A percentile compares a stretch with the other conserved stretches of the same genome.
Conservation (phyloP, 2,113 vertebrate species). For the Tupaia chinensis region DNA sequence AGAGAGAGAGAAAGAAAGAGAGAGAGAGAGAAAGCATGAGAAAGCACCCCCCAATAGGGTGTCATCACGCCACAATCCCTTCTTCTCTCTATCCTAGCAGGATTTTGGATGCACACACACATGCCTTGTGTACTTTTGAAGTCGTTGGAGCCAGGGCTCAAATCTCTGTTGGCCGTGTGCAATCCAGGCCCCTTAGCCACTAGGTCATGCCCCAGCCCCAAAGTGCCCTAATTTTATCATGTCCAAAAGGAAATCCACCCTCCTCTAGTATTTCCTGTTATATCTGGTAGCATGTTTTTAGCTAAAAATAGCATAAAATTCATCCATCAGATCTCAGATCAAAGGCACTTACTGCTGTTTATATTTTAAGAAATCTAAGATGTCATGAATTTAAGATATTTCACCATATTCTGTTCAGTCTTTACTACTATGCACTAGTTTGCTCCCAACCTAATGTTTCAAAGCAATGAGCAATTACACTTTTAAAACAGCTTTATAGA, state of each 20-base stretch:
- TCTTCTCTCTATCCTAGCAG: too few species aligned
- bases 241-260: not conserved
- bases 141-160: too few species aligned
- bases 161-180: too few species aligned
- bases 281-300: not conserved
- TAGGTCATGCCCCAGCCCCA: not conserved
- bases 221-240: not conserved
- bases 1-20: too few species aligned
- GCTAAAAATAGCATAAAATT: not conserved
- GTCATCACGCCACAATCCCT: too few species aligned
- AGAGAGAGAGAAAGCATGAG: too few species aligned
- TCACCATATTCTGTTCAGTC: too few species aligned
- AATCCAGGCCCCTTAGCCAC: too few species aligned
- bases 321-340: not conserved
- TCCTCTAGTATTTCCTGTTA: not conserved
- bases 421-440: too few species aligned
- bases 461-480: not conserved
- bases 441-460: not conserved
- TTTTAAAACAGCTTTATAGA: not conserved
- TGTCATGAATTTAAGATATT: not conserved
- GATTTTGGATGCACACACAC: too few species aligned
- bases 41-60: too few species aligned
- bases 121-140: too few species aligned
- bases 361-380: not conserved
- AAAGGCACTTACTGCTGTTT: not conserved